Evolutionary conservation across 2,797 vertebrate species (phyloP).

Genomic region (Cyprinella venusta): DNA sequence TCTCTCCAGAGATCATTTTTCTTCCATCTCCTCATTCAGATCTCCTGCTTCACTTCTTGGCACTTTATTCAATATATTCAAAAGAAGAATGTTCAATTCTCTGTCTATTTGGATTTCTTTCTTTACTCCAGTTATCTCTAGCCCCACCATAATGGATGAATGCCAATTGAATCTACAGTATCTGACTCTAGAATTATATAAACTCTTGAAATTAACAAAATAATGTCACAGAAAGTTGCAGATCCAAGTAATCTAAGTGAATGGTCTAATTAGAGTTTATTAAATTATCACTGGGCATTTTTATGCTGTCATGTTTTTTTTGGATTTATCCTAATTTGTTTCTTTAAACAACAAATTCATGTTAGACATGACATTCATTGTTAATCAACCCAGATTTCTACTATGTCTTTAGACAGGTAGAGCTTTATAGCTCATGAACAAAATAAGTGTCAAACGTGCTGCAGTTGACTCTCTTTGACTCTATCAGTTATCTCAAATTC

Average conservation of each 20-base stretch:
- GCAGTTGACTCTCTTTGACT: not conserved
- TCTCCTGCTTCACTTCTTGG: not conserved
- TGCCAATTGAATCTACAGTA: not conserved
- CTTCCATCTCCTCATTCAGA: not conserved
- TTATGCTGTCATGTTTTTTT: not conserved
- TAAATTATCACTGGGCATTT: not conserved
- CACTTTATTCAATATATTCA: too few species aligned
- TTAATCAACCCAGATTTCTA: not conserved
- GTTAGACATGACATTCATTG: not conserved
- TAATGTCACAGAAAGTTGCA: not conserved
- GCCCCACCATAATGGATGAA: not conserved
- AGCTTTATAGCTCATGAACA: slow-evolving; percentile 2
- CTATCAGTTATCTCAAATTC: slow-evolving; percentile 18
- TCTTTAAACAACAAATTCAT: not conserved
- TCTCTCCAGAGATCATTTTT: not conserved
- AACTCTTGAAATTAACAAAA: not conserved
- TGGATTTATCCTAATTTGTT: not conserved
- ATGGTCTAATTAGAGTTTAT: not conserved
- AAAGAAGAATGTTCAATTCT: not conserved
- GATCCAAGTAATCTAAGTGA: not conserved
- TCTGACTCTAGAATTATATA: not conserved
- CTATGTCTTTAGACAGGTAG: not conserved
- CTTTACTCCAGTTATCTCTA: not conserved
- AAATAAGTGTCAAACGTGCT: not conserved
- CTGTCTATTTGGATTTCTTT: not conserved